Conservation (phyloP, 2,888 invertebrate genomes). For the Machimus atricapillus region DNA sequence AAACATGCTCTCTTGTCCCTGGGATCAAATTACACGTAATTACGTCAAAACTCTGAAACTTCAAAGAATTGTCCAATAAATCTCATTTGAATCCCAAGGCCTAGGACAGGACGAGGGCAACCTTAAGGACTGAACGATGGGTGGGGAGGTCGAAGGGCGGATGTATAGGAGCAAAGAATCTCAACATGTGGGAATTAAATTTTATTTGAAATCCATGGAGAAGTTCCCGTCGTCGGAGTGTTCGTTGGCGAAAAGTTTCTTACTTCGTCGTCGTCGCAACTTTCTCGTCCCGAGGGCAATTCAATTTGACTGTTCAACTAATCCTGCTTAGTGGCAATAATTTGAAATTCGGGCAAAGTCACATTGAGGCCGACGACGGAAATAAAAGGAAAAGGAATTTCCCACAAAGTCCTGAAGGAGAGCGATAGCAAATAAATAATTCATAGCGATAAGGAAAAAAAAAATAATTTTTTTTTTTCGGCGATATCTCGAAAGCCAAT, state of each 20-base stretch:
- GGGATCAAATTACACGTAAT: neutral
- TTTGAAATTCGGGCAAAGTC: conserved; percentile 1
- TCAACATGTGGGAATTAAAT: neutral
- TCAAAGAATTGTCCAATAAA: neutral
- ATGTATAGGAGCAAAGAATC: neutral
- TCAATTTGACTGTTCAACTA: conserved; percentile 9
- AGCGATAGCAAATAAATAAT: conserved; percentile 6
- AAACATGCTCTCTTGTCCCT: neutral
- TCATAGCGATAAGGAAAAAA: conserved; percentile 5
- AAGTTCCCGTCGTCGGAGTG: neutral
- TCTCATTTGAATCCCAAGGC: neutral
- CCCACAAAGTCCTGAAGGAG: neutral
- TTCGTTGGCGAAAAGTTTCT: neutral
- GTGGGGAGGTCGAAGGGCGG: neutral
- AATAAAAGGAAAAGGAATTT: neutral
- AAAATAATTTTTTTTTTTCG: neutral
- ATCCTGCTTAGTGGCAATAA: neutral
- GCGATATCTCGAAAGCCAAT: conserved; percentile 12
- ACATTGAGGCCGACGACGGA: neutral
- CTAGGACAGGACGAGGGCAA: neutral
- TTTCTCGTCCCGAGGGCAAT: neutral
- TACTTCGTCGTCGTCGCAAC: neutral
- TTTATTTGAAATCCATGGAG: neutral
- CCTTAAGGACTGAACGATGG: neutral
- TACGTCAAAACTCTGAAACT: neutral